A percentile compares a stretch with the other conserved stretches of the same genome.
Evolutionary conservation across 1,140 invertebrate species (phyloP).

Genomic region (Triops cancriformis): DNA sequence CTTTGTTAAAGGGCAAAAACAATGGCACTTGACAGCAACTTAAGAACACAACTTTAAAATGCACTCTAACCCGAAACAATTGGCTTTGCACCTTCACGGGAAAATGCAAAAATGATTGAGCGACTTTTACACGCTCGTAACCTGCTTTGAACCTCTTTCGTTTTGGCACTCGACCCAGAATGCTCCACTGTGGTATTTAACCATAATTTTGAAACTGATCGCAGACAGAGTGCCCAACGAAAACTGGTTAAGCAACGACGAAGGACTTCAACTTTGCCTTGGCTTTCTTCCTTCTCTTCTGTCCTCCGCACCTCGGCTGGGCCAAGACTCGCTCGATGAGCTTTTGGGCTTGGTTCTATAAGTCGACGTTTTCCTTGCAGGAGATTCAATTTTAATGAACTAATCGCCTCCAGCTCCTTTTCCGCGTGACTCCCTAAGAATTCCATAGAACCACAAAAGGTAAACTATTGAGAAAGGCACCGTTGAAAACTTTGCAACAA

Average conservation of each 20-base stretch:
- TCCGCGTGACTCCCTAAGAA: not conserved
- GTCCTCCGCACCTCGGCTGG: not conserved
- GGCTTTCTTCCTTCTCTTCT: not conserved
- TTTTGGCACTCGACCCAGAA: not conserved
- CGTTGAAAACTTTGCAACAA: constrained; percentile 4
- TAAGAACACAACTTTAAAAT: not conserved
- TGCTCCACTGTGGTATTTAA: not conserved
- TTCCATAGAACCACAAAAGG: not conserved
- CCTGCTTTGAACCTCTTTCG: not conserved
- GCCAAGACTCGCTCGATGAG: constrained; percentile 3
- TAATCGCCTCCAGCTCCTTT: not conserved
- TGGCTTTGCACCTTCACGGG: not conserved
- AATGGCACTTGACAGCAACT: not conserved
- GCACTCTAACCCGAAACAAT: not conserved
- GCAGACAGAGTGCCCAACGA: not conserved
- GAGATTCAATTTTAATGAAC: constrained; percentile 14
- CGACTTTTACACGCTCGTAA: not conserved
- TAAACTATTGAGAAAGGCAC: not conserved
- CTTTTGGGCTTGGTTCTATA: not conserved
- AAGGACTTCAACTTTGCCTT: constrained; percentile 2
- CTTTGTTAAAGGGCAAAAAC: not conserved
- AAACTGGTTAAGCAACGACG: not conserved
- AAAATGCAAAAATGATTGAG: not conserved
- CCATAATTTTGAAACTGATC: not conserved
- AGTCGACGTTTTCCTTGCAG: not conserved